Evolutionary conservation across 2,888 invertebrate species (phyloP).

Genomic region (Andrena chrysosceles): DNA sequence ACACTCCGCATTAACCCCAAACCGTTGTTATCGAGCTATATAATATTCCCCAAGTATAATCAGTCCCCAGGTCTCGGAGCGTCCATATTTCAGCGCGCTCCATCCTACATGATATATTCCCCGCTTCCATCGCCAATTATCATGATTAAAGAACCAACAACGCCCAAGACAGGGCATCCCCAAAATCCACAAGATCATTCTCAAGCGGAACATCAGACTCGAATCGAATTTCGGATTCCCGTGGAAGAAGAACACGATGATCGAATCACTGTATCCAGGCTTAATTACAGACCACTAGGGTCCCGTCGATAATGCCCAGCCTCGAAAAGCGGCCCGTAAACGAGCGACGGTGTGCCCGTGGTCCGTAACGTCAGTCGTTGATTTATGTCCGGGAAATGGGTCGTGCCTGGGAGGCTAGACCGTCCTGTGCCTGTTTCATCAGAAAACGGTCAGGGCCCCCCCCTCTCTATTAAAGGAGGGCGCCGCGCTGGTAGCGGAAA

Average conservation of each 20-base stretch:
- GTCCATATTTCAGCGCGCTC: neutral
- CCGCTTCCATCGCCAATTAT: neutral
- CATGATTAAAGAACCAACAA: neutral
- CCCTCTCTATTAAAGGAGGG: conserved; percentile 69
- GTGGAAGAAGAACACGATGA: conserved; percentile 9
- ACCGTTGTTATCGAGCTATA: neutral
- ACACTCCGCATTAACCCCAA: neutral
- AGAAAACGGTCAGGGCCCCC: conserved; percentile 68
- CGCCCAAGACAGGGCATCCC: neutral
- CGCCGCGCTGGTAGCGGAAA: conserved; percentile 56
- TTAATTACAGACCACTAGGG: conserved; percentile 80
- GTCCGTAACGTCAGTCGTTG: conserved; percentile 77
- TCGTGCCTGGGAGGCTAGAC: conserved; percentile 81
- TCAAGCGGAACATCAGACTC: neutral
- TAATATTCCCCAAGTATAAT: neutral
- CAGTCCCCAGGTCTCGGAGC: neutral
- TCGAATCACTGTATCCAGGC: conserved; percentile 56
- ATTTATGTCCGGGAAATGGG: conserved; percentile 84
- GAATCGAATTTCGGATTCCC: conserved; percentile 79
- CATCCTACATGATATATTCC: neutral
- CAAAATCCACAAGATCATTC: neutral
- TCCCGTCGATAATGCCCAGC: conserved; percentile 82
- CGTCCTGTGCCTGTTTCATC: conserved; percentile 73
- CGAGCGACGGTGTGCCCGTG: conserved; percentile 64
- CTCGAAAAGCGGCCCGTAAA: conserved; percentile 77